These are phyloP conservation scores for Papilio xuthus DNA, from an alignment of 1,140 invertebrate genomes.

Conservation along the genomic window DNA sequence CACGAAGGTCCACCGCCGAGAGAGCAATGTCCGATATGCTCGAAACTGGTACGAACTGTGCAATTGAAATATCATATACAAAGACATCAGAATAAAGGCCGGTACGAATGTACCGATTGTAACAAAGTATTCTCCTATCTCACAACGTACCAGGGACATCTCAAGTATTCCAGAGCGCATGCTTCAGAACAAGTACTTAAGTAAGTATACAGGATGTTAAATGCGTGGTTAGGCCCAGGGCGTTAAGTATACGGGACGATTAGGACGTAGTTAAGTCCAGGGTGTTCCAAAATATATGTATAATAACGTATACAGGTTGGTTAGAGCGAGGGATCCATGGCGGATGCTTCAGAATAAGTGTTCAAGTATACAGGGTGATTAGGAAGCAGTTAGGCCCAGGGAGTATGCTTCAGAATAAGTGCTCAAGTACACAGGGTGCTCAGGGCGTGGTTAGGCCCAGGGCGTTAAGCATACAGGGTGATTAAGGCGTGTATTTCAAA, in stretches of 20 bases:
- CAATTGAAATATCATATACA: slow-evolving; percentile 71
- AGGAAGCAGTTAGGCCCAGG: too few species aligned
- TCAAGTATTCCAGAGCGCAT: slow-evolving; percentile 68
- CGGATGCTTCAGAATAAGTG: slow-evolving; percentile 57
- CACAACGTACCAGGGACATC: slow-evolving; percentile 67
- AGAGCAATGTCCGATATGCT: slow-evolving; percentile 64
- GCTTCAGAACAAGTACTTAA: slow-evolving; percentile 67
- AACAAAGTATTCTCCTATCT: slow-evolving; percentile 67
- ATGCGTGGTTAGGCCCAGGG: too few species aligned
- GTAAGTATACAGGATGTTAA: slow-evolving; percentile 48
- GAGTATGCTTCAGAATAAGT: slow-evolving; percentile 64
- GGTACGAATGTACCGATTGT: slow-evolving; percentile 63
- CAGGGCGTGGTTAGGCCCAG: too few species aligned
- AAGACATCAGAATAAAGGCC: slow-evolving; percentile 57
- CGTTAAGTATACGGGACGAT: too few species aligned
- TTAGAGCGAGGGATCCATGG: too few species aligned
- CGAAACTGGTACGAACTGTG: slow-evolving; percentile 67
- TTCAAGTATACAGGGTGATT: too few species aligned
- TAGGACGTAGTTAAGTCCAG: slow-evolving; percentile 65
- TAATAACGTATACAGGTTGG: too few species aligned
- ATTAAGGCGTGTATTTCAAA: too few species aligned
- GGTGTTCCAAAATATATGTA: slow-evolving; percentile 71
- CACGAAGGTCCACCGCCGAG: slow-evolving; percentile 67
- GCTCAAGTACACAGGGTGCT: too few species aligned
- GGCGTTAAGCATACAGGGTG: too few species aligned